Base-by-base conservation (phyloP, 2,888 invertebrate genomes). In the Iselma pallidipennis region DNA sequence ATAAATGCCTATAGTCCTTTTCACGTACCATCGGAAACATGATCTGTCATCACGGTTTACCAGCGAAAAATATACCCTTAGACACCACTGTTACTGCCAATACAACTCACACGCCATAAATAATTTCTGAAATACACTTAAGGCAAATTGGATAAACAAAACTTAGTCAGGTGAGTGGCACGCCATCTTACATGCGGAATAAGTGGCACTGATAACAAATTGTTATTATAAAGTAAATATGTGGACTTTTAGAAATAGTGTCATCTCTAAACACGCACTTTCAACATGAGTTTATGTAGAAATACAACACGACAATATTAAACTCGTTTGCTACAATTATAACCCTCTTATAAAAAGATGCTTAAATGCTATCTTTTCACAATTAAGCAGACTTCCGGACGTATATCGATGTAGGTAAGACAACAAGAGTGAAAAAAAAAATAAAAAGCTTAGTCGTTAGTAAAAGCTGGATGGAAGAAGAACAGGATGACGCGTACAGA, bases 401-500 rank as follows among this genome's bases (percentile, higher is more conserved):
- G n/a, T n/a, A n/a, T n/a, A n/a, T n/a, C n/a, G n/a, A n/a, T n/a
- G n/a, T n/a, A n/a, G n/a, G n/a, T n/a, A n/a, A n/a, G n/a, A n/a
- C n/a, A 19, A 26, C 4, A 6, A n/a, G 28, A 26, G 26, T 6
- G 26, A 16, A 50, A 50, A 50, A 23, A 29, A 50, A 28, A 19
- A 23, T 12, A 19, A 9, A 10, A 2, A 10, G 23, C 21, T 6
- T 23, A 9, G 49, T 50, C 23, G n/a, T 50, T 50, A 16, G n/a
- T 26, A 19, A 10, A 50, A 50, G 26, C 19, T 50, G 4, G 50
- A 16, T 9, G 23, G 25, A 16, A 19, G n/a, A 50, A 55, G 31
- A 26, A 33, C 66, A 63, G 56, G 65, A 57, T 62, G 59, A 76
- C 70, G 72, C 70, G 70, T 55, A 21, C 66, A 66, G 74, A 76